These are phyloP conservation scores for Ammospiza caudacuta DNA, from an alignment of 2,113 vertebrate species.

Conservation along the genomic window DNA sequence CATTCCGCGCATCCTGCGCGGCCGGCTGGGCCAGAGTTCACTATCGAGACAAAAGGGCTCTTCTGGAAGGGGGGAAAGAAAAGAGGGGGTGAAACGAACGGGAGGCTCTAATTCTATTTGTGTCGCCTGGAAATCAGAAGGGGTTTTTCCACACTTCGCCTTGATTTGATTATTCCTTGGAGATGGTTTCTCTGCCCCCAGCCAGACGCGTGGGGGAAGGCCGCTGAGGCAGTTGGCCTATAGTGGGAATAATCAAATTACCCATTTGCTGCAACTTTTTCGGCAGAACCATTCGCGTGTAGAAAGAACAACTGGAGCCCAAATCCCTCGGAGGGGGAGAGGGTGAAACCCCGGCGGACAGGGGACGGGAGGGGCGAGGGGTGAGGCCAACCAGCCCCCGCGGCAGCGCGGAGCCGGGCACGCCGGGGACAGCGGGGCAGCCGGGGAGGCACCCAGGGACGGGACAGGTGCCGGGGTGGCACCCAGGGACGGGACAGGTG, in stretches of 20 bases:
- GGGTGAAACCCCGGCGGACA: neutral
- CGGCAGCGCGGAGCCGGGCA: slow-evolving; percentile 56
- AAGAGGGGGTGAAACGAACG: slow-evolving; percentile 44
- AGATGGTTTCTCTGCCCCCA: slow-evolving; percentile 85
- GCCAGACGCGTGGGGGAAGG: slow-evolving; percentile 97
- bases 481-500: neutral
- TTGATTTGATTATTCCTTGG: slow-evolving; percentile 98
- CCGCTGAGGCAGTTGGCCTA: slow-evolving; percentile 95
- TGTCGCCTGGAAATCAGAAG: slow-evolving; percentile 94
- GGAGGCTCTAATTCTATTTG: slow-evolving; percentile 97
- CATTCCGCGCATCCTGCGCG: slow-evolving; percentile 55
- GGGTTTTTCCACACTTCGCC: slow-evolving; percentile 94
- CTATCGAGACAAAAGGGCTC: slow-evolving; percentile 81
- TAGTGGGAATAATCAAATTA: slow-evolving; percentile 98
- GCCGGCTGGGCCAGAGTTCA: slow-evolving; percentile 77
- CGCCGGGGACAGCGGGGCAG: slow-evolving; percentile 54
- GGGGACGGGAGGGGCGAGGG: neutral
- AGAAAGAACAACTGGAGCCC: slow-evolving; percentile 87
- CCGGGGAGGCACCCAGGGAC: neutral
- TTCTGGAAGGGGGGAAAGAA: slow-evolving; percentile 67
- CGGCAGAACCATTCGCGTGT: slow-evolving; percentile 88
- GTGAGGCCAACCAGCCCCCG: neutral
- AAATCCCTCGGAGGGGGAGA: slow-evolving; percentile 65
- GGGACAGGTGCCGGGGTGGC: neutral
- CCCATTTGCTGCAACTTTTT: slow-evolving; percentile 95